These are phyloP conservation scores for Papilio protenor DNA, from an alignment of 2,888 invertebrate genomes.

Conservation along the genomic window DNA sequence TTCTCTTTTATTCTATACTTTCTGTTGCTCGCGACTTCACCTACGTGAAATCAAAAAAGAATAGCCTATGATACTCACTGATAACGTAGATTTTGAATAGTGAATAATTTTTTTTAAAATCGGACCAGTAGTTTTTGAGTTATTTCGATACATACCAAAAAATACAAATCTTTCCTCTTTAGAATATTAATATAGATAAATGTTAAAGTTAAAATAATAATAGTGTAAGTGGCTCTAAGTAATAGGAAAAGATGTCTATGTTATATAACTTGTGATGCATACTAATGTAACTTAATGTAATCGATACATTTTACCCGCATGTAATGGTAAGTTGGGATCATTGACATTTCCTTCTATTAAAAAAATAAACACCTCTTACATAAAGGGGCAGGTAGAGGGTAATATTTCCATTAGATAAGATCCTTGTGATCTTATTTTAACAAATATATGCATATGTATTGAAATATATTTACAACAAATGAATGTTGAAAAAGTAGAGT, in stretches of 20 bases:
- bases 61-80: too few relatives aligned
- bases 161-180: too few relatives aligned
- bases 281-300: background rate
- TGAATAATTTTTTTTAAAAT: too few relatives aligned
- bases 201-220: background rate
- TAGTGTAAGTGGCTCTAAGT: background rate
- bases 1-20: background rate
- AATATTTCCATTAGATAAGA: background rate
- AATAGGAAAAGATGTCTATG: background rate
- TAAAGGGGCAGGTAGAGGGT: background rate
- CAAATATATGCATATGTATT: background rate
- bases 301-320: slow-evolving; percentile 35
- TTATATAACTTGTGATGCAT: slow-evolving; percentile 20
- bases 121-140: too few relatives aligned
- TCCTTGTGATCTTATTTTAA: background rate
- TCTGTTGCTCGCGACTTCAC: too few relatives aligned
- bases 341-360: slow-evolving; percentile 20
- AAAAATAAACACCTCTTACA: background rate
- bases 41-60: too few relatives aligned
- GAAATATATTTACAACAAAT: too few relatives aligned
- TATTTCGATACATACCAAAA: too few relatives aligned
- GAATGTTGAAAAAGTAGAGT: too few relatives aligned
- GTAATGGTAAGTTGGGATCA: slow-evolving; percentile 30
- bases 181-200: too few relatives aligned
- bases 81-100: too few relatives aligned